Evolutionary conservation across 2,888 invertebrate species (phyloP), one percentile per base, ranked within the genome.

Genomic region (Panopea generosa): DNA sequence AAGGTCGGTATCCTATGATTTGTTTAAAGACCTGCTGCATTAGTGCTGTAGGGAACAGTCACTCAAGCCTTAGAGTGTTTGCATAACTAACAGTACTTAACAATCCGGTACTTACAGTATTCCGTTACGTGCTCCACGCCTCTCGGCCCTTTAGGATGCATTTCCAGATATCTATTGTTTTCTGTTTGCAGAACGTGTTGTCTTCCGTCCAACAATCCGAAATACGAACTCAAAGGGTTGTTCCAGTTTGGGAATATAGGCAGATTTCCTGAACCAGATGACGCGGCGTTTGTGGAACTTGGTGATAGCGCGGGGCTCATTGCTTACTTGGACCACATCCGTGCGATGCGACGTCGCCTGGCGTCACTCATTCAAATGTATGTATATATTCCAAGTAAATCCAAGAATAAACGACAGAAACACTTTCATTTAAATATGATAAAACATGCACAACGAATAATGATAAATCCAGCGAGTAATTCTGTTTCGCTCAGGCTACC

Each of bases 81-180:
- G n/a, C n/a, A n/a, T n/a, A n/a, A n/a, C n/a, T n/a, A n/a, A n/a
- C n/a, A n/a, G n/a, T n/a, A n/a, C n/a, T n/a, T n/a, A n/a, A n/a
- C n/a, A n/a, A n/a, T n/a, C n/a, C n/a, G 24, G 22, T 66, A 76
- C 80, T 76, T 80, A 80, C 80, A 76, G 62, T 73, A 80, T 52
- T 76, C 63, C 14, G 80, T 80, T 24, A 7, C 45, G 9, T 50
- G 38, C 9, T 43, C n/a, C 4, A 80, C 80, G n/a, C 73, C 76
- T 29, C 80, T 59, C 11, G 68, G 61, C 1, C 73, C 80, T 50
- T 73, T 73, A 2, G 76, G 76, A 53, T 81, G 81, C 81, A 81
- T 81, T 38, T 81, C 81, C 16, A 81, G 57, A 27, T 69, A 68
- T 43, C 50, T 20, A 62, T 74, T 65, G 18, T 59, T 47, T 4